Conservation (phyloP, 2,113 vertebrate genomes). For the Zosterops japonicus region DNA sequence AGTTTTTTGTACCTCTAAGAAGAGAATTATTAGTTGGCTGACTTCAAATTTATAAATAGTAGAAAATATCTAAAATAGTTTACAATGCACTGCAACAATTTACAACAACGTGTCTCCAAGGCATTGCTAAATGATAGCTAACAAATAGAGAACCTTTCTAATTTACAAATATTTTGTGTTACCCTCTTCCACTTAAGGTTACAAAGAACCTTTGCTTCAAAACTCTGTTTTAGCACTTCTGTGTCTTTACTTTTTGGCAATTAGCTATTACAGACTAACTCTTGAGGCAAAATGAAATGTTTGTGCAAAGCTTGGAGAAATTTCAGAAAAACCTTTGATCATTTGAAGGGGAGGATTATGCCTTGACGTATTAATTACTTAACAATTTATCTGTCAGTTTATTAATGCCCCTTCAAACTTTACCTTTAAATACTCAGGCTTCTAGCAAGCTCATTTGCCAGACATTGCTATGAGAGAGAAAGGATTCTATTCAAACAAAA, state of each 20-base stretch:
- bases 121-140: neutral
- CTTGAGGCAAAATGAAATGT: neutral
- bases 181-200: neutral
- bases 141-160: neutral
- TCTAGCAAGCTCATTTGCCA: neutral
- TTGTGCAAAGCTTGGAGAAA: conserved; percentile 9
- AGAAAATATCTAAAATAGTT: neutral
- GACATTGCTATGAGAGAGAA: neutral
- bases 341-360: neutral
- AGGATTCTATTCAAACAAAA: conserved; percentile 11
- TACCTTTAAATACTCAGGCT: neutral
- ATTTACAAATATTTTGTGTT: conserved; percentile 2
- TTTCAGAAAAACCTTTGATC: neutral
- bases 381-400: conserved; percentile 51
- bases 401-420: conserved; percentile 27
- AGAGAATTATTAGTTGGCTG: neutral
- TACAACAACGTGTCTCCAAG: neutral
- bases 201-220: neutral
- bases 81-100: neutral
- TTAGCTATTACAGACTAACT: neutral
- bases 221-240: neutral
- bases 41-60: neutral
- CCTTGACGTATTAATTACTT: conserved; percentile 36
- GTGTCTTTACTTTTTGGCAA: neutral
- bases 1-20: neutral